Evolutionary conservation across 1,140 invertebrate species (phyloP), one percentile per base, ranked within the genome.

Genomic region (Drosophila ercepeae): DNA sequence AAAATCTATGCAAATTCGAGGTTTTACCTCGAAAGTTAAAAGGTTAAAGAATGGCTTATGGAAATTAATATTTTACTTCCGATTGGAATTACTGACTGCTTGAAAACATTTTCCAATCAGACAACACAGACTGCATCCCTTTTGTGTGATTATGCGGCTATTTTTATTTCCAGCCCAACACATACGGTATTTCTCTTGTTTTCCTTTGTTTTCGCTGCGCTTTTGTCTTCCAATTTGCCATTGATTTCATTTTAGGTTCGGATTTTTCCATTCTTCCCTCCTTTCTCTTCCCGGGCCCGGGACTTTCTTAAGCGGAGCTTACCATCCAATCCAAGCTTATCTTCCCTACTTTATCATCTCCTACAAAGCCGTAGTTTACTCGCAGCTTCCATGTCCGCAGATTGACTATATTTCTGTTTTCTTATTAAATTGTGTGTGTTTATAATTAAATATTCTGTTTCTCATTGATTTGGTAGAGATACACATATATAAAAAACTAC

Each of bases 61-160:
- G n/a, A n/a, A n/a, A n/a, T n/a, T n/a, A n/a, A n/a, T n/a, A n/a
- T n/a, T n/a, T n/a, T n/a, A n/a, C n/a, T n/a, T n/a, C n/a, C n/a
- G n/a, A 21, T 21, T 21, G 21, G 21, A 4, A 21, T 21, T 21
- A 6, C 13, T 16, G 41, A 36, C 59, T 41, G 49, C 19, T 39
- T 39, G 23, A 73, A 55, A 59, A 27, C 29, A 58, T 45, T 82
- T 82, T 82, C 61, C 79, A 86, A 84, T 86, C 79, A 79, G 79
- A n/a, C n/a, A n/a, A n/a, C n/a, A n/a, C n/a, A n/a, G n/a, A n/a
- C n/a, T n/a, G 49, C 69, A 45, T 49, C 71, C 53, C 63, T 72
- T 75, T 78, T 57, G 36, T 73, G 25, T 32, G 44, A 73, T 73
- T 73, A 73, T 73, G 50, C 58, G 58, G 70, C 59, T 73, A 64